Evolutionary conservation across 1,140 invertebrate genomes (phyloP).

Genomic region (roundworm (Caenorhabditis elegans)): WBcel235 BX284603.4:5992001-5992500

Average conservation of each 20-base stretch:
- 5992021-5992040: slow-evolving; percentile 2
- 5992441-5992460: neutral
- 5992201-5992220: neutral
- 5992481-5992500: slow-evolving; percentile 13
- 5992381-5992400: neutral
- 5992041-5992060: slow-evolving; percentile 32
- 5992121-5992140: slow-evolving; percentile 11
- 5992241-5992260: slow-evolving; percentile 33
- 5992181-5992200: neutral
- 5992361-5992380: neutral
- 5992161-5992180: neutral
- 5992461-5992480: neutral
- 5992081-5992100: neutral
- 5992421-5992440: too few relatives aligned
- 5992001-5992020: neutral
- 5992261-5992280: slow-evolving; percentile 26
- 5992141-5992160: neutral
- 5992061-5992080: neutral
- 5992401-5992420: neutral
- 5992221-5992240: slow-evolving; percentile 33
- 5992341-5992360: neutral
- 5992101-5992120: neutral
- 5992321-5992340: neutral
- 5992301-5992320: neutral
- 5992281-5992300: neutral